Conservation (phyloP, 2,888 invertebrate species). For the Agrochola litura region DNA sequence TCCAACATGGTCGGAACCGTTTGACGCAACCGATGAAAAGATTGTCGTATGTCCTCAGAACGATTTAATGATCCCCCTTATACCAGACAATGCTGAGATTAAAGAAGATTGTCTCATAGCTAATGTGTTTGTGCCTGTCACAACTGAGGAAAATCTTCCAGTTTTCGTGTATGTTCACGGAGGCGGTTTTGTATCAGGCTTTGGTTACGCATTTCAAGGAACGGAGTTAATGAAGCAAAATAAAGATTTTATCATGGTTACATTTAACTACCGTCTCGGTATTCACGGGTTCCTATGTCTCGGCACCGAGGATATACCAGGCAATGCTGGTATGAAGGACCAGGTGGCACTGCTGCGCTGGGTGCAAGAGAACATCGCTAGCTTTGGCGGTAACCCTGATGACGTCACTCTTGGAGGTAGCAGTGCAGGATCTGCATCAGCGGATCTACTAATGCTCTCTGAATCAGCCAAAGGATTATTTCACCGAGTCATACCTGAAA, state of each 20-base stretch:
- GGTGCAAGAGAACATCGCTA: conserved; percentile 74
- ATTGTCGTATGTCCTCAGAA: conserved; percentile 71
- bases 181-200: conserved; percentile 69
- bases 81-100: conserved; percentile 25
- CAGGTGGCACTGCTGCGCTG: conserved; percentile 74
- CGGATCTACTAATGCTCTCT: conserved; percentile 71
- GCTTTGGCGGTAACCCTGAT: conserved; percentile 75
- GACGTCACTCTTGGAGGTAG: conserved; percentile 74
- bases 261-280: conserved; percentile 76
- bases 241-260: conserved; percentile 70
- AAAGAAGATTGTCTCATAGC: conserved; percentile 81
- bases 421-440: conserved; percentile 72
- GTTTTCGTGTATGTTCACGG: conserved; percentile 74
- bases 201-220: conserved; percentile 33
- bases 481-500: conserved; percentile 73
- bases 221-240: conserved; percentile 29
- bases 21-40: conserved; percentile 71
- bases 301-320: conserved; percentile 74
- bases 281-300: conserved; percentile 74
- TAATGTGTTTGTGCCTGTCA: conserved; percentile 81
- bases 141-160: conserved; percentile 68
- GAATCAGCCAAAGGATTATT: conserved; percentile 71
- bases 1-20: conserved; percentile 65
- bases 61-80: accelerated
- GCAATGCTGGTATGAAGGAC: conserved; percentile 81